Evolutionary conservation across 2,113 vertebrate genomes (phyloP), one percentile per base, ranked within the genome.

Genomic region (Channa argus): DNA sequence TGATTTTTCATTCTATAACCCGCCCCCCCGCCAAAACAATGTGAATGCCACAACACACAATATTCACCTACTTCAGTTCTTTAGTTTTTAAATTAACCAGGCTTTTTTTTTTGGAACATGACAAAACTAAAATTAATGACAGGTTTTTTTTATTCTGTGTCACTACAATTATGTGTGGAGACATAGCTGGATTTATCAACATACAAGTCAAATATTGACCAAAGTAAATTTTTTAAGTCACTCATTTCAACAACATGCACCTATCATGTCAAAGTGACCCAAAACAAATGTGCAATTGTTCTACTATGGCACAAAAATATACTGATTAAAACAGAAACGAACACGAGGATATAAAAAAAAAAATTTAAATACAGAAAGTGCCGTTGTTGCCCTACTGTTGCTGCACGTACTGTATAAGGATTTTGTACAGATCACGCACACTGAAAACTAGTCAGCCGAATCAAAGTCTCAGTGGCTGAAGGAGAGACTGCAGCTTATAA

Each of bases 201-300:
- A 24, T 24, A 37, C 43, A 39, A 84, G 87, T 90, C 89, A 92
- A 92, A 91, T 87, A 92, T 90, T 93, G 89, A 90, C 88, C 82
- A 91, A 24, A 80, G 15, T 12, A 77, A 80, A 81, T 63, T 14
- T 8, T 81, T 56, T 66, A 59, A 82, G 62, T 79, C 39, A 54
- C 46, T 24, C 13, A 75, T 64, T 64, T 79, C 63, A 52, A 70
- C 24, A 68, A 62, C 11, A 65, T 15, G 59, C 44, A 68, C 50
- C 2, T 10, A 34, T 67, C 63, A 70, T 62, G 59, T 39, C 13
- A 56, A 78, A 51, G 56, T 71, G 74, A 14, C 63, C 24, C 11
- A 24, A 39, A 46, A 68, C 34, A 70, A 43, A 44, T n/a, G 8
- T 58, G 15, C 41, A 79, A 64, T 12, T 6, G 36, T 53, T 79